Conservation (phyloP, 2,797 vertebrate genomes). For the Betta splendens region DNA sequence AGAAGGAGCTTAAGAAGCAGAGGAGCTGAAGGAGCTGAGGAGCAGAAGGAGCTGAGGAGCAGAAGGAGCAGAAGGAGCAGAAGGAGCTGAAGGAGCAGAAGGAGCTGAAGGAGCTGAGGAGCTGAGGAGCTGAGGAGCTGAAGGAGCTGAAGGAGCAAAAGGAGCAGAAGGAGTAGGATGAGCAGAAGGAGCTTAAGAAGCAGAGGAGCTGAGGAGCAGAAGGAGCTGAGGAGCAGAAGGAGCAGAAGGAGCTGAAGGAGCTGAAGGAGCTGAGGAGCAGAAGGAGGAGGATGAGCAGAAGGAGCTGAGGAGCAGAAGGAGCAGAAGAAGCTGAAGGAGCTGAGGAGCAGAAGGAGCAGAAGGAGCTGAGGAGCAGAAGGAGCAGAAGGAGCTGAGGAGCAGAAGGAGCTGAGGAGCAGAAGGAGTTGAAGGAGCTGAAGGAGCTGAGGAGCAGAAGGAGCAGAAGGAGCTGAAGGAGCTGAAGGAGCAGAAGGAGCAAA, state of each 20-base stretch:
- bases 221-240: no score
- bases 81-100: conserved; percentile 26
- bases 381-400: no score
- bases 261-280: conserved; percentile 39
- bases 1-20: conserved; percentile 23
- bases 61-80: conserved; percentile 23
- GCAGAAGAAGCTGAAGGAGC: no score
- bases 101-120: no score
- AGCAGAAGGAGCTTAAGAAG: conserved; percentile 24
- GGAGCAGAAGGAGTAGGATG: conserved; percentile 31
- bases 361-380: conserved; percentile 7
- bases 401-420: no score
- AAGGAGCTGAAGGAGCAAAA: conserved; percentile 26
- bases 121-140: no score
- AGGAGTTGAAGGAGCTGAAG: conserved; percentile 23
- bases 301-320: conserved; percentile 26
- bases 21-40: conserved; percentile 28
- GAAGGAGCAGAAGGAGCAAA: conserved; percentile 35
- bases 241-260: conserved; percentile 13
- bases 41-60: conserved; percentile 12
- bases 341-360: conserved; percentile 35
- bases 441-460: conserved; percentile 24
- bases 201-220: no score
- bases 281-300: conserved; percentile 22
- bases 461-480: conserved; percentile 12